A percentile compares a stretch with the other conserved stretches of the same genome.
Evolutionary conservation across 2,888 invertebrate genomes (phyloP).

Genomic region (Orthosia gothica): DNA sequence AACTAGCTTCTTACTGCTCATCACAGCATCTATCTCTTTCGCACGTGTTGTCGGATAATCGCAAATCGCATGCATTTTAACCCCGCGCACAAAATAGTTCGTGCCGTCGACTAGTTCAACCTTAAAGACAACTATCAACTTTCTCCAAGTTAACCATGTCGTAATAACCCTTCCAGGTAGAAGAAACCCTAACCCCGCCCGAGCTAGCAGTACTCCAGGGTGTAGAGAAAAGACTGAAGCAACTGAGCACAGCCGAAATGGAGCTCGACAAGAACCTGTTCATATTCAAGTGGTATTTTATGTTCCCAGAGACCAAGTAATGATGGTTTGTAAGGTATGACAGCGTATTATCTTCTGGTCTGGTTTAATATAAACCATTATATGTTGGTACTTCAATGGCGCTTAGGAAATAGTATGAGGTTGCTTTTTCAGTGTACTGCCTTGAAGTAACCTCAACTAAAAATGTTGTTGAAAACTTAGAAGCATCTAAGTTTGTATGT

Average conservation of each 20-base stretch:
- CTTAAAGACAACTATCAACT: too few species aligned
- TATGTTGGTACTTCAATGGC: not conserved
- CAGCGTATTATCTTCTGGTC: not conserved
- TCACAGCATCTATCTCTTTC: too few species aligned
- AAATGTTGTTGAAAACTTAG: not conserved
- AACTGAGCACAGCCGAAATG: slow-evolving; percentile 95
- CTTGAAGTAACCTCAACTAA: not conserved
- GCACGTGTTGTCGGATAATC: too few species aligned
- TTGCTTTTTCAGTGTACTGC: not conserved
- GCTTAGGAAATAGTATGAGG: not conserved
- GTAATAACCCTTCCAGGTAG: slow-evolving; percentile 90
- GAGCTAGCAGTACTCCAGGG: slow-evolving; percentile 95
- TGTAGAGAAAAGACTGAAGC: slow-evolving; percentile 94
- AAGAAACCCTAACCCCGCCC: slow-evolving; percentile 97
- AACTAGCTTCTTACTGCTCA: too few species aligned
- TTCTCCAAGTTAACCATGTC: slow-evolving; percentile 39
- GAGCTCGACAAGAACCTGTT: slow-evolving; percentile 96
- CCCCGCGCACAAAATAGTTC: too few species aligned
- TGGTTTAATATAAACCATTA: not conserved
- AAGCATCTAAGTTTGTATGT: slow-evolving; percentile 8
- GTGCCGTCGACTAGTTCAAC: too few species aligned
- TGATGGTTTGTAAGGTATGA: not conserved
- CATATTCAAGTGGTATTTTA: slow-evolving; percentile 94
- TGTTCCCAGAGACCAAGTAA: slow-evolving; percentile 74
- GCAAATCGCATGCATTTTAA: too few species aligned